These are phyloP conservation scores for Phainopepla nitens DNA, from an alignment of 2,113 vertebrate genomes.

Conservation along the genomic window DNA sequence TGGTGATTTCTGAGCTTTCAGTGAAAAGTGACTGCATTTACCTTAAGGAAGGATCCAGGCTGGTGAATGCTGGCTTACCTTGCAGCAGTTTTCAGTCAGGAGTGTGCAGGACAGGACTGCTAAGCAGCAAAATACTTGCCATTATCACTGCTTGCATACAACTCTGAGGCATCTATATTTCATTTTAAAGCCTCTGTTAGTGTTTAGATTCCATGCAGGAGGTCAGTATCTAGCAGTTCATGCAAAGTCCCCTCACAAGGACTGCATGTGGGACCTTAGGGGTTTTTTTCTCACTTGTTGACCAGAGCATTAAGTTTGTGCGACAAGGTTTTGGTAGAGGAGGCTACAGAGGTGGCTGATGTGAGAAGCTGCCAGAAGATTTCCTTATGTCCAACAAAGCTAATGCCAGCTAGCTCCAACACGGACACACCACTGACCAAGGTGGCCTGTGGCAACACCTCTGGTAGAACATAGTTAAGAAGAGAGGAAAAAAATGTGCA, in stretches of 20 bases:
- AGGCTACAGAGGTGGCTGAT: not conserved
- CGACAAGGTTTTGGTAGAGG: not conserved
- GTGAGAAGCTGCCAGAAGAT: not conserved
- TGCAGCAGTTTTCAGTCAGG: not conserved
- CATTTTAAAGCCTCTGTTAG: not conserved
- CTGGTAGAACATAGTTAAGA: not conserved
- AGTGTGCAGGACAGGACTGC: not conserved
- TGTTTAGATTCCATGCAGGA: not conserved
- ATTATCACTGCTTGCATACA: not conserved
- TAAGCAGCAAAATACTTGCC: not conserved
- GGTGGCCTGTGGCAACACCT: not conserved
- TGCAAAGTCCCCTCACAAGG: not conserved
- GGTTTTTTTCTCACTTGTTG: not conserved
- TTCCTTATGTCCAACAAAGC: not conserved
- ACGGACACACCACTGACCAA: rapidly evolving
- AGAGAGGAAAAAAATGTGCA: not conserved
- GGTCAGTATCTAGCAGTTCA: not conserved
- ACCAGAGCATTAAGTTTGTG: not conserved
- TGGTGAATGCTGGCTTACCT: not conserved
- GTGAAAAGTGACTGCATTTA: not conserved
- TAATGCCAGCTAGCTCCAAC: not conserved
- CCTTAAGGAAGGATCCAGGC: not conserved
- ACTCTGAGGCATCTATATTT: not conserved
- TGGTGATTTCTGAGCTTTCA: not conserved
- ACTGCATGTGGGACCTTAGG: not conserved